These are phyloP conservation scores for Mystacides longicornis DNA, from an alignment of 2,888 invertebrate genomes.

Conservation along the genomic window DNA sequence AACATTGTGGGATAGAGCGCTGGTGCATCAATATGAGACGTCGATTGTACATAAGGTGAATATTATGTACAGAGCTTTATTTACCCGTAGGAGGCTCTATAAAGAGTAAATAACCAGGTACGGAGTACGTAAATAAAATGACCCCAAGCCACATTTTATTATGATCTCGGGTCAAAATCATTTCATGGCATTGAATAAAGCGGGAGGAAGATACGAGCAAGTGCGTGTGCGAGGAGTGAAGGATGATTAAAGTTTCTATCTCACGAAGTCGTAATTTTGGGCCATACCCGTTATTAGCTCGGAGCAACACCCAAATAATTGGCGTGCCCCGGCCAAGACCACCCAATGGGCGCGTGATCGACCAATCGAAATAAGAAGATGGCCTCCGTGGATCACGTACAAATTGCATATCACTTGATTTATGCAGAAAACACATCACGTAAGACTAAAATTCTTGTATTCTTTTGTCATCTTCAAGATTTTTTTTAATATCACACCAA, in stretches of 20 bases:
- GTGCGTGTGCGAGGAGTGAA: constrained; percentile 4
- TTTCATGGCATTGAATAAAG: constrained; percentile 11
- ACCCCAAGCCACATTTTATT: constrained; percentile 12
- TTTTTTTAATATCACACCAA: too few species aligned
- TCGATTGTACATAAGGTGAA: too few species aligned
- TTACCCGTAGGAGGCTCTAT: too few species aligned
- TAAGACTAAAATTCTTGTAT: too few species aligned
- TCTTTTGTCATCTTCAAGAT: too few species aligned
- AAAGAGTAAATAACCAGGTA: not conserved
- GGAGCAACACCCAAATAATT: constrained; percentile 25
- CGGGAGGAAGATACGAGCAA: not conserved
- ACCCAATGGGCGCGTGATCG: constrained; percentile 17
- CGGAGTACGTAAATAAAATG: constrained; percentile 1
- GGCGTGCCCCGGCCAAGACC: constrained; percentile 18
- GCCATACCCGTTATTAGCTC: constrained; percentile 19
- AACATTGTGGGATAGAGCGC: too few species aligned
- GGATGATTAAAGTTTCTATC: constrained; percentile 4
- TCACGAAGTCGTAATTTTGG: constrained; percentile 21
- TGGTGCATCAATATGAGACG: too few species aligned
- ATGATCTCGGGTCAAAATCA: constrained; percentile 21
- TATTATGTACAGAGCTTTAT: too few species aligned
- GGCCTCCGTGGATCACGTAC: constrained; percentile 4
- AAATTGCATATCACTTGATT: not conserved
- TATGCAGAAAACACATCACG: not conserved
- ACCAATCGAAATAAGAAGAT: constrained; percentile 14